Base-by-base conservation (phyloP, 2,888 invertebrate genomes). In the Eupithecia inturbata region DNA sequence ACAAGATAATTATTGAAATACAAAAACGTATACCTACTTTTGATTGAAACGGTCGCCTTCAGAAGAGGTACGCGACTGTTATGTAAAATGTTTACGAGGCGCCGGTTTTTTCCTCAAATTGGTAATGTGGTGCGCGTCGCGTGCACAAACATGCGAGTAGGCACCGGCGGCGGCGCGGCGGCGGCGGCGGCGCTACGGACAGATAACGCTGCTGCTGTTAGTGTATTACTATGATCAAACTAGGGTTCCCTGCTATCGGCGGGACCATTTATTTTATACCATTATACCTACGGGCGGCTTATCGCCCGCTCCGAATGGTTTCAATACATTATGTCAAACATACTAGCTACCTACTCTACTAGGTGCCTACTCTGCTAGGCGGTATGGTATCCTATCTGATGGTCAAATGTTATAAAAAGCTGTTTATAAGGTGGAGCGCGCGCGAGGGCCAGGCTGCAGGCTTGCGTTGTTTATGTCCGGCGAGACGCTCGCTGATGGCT, bases 221-320 rank as follows among this genome's bases (percentile, higher is more conserved):
- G 33, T 31, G 6, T 62, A 10, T 62, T 62, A 62, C 33, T 31
- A 9, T 33, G 62, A 62, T 62, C 62, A 19, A 33, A 33, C 28
- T 31, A 74, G 70, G 62, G 53, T 53, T 53, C 67, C 68, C 68
- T 66, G 71, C 49, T 71, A 71, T 71, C 74, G 53, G 74, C 22
- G 63, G 31, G 53, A 10, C n/a, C 9, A 31, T 19, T 62, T 31
- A 62, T 62, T 31, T 16, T 62, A 62, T 19, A 16, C 62, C 31
- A 62, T 19, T 62, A 31, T 62, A 16, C 33, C 7, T 19, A 62
- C 19, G 62, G 68, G 57, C 57, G 60, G 60, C 57, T 68, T 71
- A 71, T 71, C 71, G 68, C 57, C 31, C 57, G 26, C 39, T 36
- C 12, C 41, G 63, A 63, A 71, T 71, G 39, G 22, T 45, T 68